Percentiles rank a stretch among this genome's conserved stretches.
Evolutionary conservation across 1,140 invertebrate species (phyloP).

Genomic region (Spodoptera frugiperda): DNA sequence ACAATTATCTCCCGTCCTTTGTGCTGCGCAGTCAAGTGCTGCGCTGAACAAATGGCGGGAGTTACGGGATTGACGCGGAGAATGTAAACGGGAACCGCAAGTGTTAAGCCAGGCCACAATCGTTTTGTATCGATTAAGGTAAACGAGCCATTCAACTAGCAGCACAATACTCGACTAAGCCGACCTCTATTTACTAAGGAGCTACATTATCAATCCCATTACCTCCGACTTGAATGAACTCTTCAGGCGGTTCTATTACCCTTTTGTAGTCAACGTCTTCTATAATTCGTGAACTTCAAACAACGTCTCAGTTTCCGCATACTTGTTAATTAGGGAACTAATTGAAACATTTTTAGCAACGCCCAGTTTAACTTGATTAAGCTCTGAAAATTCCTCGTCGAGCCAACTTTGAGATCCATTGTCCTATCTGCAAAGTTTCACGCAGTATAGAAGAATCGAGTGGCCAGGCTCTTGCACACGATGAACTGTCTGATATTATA

Average conservation of each 20-base stretch:
- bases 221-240: slow-evolving; percentile 34
- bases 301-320: slow-evolving; percentile 28
- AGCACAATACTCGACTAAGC: slow-evolving; percentile 16
- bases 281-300: slow-evolving; percentile 33
- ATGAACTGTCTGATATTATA: slow-evolving; percentile 36
- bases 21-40: too few species aligned
- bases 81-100: not conserved
- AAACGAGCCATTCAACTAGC: slow-evolving; percentile 30
- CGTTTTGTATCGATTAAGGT: slow-evolving; percentile 30
- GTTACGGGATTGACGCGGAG: too few species aligned
- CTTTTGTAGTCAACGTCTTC: slow-evolving; percentile 15
- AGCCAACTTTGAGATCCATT: slow-evolving; percentile 35
- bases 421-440: slow-evolving; percentile 39
- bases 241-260: slow-evolving; percentile 7
- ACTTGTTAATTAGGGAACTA: slow-evolving; percentile 41
- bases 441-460: slow-evolving; percentile 19
- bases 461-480: not conserved
- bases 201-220: slow-evolving; percentile 31
- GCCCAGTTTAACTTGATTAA: slow-evolving; percentile 40
- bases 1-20: too few species aligned
- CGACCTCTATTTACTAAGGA: slow-evolving; percentile 29
- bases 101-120: slow-evolving; percentile 22
- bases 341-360: slow-evolving; percentile 44
- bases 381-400: slow-evolving; percentile 33
- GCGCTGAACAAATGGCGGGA: too few species aligned